A percentile compares a stretch with the other conserved stretches of the same genome.
Conservation (phyloP, 2,888 invertebrate genomes). For the Philereme vetulata region DNA sequence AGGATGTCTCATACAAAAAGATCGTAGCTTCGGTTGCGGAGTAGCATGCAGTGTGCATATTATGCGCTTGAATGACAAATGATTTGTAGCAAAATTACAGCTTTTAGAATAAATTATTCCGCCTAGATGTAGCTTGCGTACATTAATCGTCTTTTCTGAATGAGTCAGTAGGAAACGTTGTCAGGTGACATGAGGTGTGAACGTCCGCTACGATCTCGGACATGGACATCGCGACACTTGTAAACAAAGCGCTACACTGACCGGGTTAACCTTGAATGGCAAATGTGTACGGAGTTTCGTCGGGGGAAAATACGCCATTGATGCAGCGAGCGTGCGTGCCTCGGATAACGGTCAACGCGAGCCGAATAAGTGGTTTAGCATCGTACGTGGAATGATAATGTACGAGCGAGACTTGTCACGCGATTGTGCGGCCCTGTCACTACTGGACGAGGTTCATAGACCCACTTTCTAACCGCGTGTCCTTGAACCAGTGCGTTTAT, state of each 20-base stretch:
- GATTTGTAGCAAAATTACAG: slow-evolving; percentile 31
- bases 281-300: slow-evolving; percentile 79
- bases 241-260: slow-evolving; percentile 78
- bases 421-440: slow-evolving; percentile 64
- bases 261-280: slow-evolving; percentile 82
- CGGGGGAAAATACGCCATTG: slow-evolving; percentile 81
- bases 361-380: slow-evolving; percentile 81
- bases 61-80: slow-evolving; percentile 15
- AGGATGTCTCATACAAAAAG: slow-evolving; percentile 6
- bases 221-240: slow-evolving; percentile 54
- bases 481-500: slow-evolving; percentile 58
- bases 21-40: slow-evolving; percentile 1
- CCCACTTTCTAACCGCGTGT: slow-evolving; percentile 73
- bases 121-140: slow-evolving; percentile 6
- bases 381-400: slow-evolving; percentile 81
- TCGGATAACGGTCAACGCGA: slow-evolving; percentile 76
- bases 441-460: slow-evolving; percentile 64
- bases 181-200: slow-evolving; percentile 46
- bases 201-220: slow-evolving; percentile 51
- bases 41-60: slow-evolving; percentile 2
- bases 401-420: slow-evolving; percentile 70
- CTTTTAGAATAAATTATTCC: slow-evolving; percentile 25
- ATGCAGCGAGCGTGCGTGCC: slow-evolving; percentile 79
- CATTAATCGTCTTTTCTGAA: slow-evolving; percentile 16
- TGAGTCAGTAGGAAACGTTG: slow-evolving; percentile 42